Percentiles rank a stretch among this genome's conserved stretches.
Conservation (phyloP, 2,797 vertebrate species). For the Orestias chungarensis region DNA sequence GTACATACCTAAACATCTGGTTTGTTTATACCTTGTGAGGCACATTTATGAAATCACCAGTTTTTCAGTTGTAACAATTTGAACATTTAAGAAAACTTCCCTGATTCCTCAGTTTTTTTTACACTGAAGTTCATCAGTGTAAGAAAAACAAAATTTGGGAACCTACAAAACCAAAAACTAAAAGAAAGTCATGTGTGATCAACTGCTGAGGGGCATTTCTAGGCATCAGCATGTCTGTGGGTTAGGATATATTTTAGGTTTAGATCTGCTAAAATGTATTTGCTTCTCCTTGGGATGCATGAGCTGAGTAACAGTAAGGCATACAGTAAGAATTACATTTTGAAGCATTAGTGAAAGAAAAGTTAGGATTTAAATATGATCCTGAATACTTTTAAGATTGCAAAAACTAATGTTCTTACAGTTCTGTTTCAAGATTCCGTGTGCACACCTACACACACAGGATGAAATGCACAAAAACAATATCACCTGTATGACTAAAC, state of each 20-base stretch:
- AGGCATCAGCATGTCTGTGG: constrained; percentile 29
- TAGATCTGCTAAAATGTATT: constrained; percentile 19
- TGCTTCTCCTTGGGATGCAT: constrained; percentile 21
- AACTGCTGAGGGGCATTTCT: constrained; percentile 20
- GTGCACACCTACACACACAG: constrained; percentile 36
- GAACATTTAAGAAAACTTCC: background rate
- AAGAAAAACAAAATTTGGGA: constrained; percentile 1
- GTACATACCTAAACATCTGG: constrained; percentile 8
- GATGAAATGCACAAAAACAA: too few species aligned
- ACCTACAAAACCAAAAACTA: background rate
- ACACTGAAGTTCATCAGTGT: background rate
- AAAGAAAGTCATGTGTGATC: constrained; percentile 9
- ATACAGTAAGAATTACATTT: constrained; percentile 23
- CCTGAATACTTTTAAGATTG: constrained; percentile 61
- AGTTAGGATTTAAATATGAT: constrained; percentile 27
- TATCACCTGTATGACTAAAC: too few species aligned
- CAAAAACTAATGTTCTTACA: constrained; percentile 56
- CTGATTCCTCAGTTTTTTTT: constrained; percentile 4
- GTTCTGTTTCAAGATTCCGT: constrained; percentile 51
- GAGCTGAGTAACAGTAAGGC: constrained; percentile 43
- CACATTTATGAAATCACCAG: background rate
- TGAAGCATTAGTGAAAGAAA: constrained; percentile 29
- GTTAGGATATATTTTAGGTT: constrained; percentile 18
- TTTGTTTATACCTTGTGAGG: background rate
- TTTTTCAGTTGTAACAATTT: constrained; percentile 10